A percentile compares a stretch with the other conserved stretches of the same genome.
Evolutionary conservation across 2,113 vertebrate genomes (phyloP).

Genomic region (Paracyprichromis sp.): DNA sequence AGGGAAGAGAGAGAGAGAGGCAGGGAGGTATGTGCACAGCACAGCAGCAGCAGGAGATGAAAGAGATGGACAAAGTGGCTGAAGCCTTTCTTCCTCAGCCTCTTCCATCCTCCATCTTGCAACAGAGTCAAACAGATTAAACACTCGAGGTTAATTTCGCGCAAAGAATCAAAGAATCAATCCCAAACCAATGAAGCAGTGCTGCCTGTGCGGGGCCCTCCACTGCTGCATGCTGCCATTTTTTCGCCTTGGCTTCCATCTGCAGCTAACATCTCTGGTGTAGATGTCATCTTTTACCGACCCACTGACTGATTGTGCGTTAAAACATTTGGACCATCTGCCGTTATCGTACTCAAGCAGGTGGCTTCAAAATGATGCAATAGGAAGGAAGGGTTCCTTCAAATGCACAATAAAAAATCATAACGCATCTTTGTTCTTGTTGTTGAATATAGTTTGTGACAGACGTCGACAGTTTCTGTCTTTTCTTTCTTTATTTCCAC

Average conservation of each 20-base stretch:
- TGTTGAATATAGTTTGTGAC: neutral
- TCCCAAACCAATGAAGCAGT: neutral
- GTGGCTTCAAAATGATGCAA: neutral
- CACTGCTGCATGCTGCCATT: constrained; percentile 28
- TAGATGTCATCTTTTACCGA: neutral
- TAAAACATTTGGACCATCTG: neutral
- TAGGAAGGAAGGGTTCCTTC: neutral
- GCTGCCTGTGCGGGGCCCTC: neutral
- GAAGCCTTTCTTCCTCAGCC: constrained; percentile 7
- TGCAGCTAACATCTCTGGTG: neutral
- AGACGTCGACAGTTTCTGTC: neutral
- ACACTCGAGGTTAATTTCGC: neutral
- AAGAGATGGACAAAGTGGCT: constrained; percentile 17
- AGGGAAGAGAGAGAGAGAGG: neutral
- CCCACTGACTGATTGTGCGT: neutral
- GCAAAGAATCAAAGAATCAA: neutral
- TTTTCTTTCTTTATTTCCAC: neutral
- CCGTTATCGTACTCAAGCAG: neutral
- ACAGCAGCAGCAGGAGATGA: constrained; percentile 22
- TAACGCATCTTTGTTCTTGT: neutral
- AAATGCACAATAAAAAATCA: neutral
- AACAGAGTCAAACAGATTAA: neutral
- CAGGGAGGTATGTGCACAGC: constrained; percentile 17
- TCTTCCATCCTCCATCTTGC: neutral
- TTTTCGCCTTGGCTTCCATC: neutral